A percentile compares a stretch with the other conserved stretches of the same genome.
Evolutionary conservation across 2,113 vertebrate species (phyloP).

Genomic region (Eidolon helvum): DNA sequence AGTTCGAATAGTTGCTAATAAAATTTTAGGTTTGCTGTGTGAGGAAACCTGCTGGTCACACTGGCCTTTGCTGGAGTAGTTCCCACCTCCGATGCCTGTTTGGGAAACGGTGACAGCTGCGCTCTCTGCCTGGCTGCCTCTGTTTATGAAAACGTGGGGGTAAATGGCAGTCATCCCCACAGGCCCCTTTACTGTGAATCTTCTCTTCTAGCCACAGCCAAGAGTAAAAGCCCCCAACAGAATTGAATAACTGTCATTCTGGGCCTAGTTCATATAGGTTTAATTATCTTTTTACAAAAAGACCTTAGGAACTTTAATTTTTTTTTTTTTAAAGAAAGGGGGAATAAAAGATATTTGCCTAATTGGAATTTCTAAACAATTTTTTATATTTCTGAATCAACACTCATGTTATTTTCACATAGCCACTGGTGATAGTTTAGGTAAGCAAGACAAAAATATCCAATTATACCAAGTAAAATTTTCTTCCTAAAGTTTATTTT

Average conservation of each 20-base stretch:
- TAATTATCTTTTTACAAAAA: slow-evolving; percentile 33
- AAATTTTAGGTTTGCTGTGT: slow-evolving; percentile 34
- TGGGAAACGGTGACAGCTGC: slow-evolving; percentile 54
- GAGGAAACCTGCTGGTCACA: slow-evolving; percentile 9
- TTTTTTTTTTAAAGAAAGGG: too few relatives aligned
- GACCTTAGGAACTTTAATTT: not conserved
- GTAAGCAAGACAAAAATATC: slow-evolving; percentile 11
- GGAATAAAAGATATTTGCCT: not conserved
- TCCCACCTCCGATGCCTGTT: not conserved
- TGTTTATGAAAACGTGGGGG: slow-evolving; percentile 63
- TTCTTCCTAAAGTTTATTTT: not conserved
- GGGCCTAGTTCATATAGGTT: not conserved
- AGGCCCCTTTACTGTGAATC: slow-evolving; percentile 40
- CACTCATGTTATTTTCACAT: not conserved
- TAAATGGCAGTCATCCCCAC: slow-evolving; percentile 27
- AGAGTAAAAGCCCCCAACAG: slow-evolving; percentile 10
- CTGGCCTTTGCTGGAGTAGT: slow-evolving; percentile 42
- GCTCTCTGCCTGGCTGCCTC: slow-evolving; percentile 60
- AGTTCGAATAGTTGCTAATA: slow-evolving; percentile 41
- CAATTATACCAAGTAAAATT: not conserved
- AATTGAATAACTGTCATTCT: not conserved
- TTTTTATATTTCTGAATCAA: not conserved
- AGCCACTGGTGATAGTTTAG: not conserved
- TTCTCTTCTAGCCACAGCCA: slow-evolving; percentile 39
- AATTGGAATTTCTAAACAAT: not conserved